Base-by-base conservation (phyloP, 30 jellyfish, hydroid and myxozoan species). In the Aurelia coerulea region DNA sequence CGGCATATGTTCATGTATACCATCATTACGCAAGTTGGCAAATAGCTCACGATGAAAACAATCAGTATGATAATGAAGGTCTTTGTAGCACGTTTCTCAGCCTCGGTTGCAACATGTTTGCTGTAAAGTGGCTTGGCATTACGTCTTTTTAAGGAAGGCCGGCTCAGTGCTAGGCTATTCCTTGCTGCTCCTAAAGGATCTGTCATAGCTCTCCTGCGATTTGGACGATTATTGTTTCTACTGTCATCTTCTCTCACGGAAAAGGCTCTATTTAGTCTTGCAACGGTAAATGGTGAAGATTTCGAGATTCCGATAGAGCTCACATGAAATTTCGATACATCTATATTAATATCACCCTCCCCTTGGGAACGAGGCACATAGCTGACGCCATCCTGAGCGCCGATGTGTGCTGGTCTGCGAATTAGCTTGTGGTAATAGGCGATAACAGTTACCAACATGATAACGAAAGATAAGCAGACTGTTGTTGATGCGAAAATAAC, bases 21-120 rank as follows among this genome's bases (percentile, higher is more conserved):
- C 79, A 88, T 88, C 91, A 88, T 88, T 0, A 78, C 41, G 65
- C 87, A 88, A 54, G 91, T 78, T 13, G 96, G 96, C 53, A 88
- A 34, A 67, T 88, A 88, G 76, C 88, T 88, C 56, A 62, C 58
- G 31, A 86, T 86, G 73, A 42, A 88, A 15, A 78, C 96, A 34
- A 88, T 18, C 56, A 78, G 68, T 31, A 88, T 78, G 32, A 79
- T 52, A 23, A 88, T 78, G 62, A 88, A 88, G 5, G 96, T 74
- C 56, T 63, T 77, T 58, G 96, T 88, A 29, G 79, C 91, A 2
- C 88, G 83, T 41, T 62, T 68, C 79, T 88, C 96, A 19, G 53
- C 81, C 53, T 65, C 74, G 13, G 90, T 80, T 19, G 90, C 90
- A 31, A 42, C 78, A 17, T 32, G 53, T 67, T 62, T 80, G 81